Base-by-base conservation (phyloP, 2,797 vertebrate species). In the Staurois parvus region DNA sequence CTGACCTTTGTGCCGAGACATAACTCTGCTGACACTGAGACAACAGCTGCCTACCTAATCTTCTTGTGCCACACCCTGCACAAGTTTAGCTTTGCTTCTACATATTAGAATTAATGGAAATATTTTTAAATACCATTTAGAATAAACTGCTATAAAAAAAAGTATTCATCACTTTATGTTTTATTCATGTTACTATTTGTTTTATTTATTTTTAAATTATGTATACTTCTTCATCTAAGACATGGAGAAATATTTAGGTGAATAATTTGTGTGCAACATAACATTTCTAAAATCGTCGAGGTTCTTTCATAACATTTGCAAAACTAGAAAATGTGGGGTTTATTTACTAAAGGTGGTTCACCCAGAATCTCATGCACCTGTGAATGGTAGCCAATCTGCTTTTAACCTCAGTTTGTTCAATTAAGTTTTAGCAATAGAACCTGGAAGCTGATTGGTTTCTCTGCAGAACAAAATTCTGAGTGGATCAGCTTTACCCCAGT, bases 11-110 rank as follows among this genome's bases (percentile, higher is more conserved):
- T 83, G n/a, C 67, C 30, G 34, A 62, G 68, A 29, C 24, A 74
- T 75, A 4, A 48, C 10, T 28, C 70, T 32, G 24, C 17, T 15
- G n/a, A 32, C 62, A 5, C n/a, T 15, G 72, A 42, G 13, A 30
- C 68, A 82, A 62, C 73, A 72, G 73, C 85, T 85, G 72, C n/a
- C 42, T 40, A 59, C 52, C 40, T 74, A 45, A 79, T 84, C 28
- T 84, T 7, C 24, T 59, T 72, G 8, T 72, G 42, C 52, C 52
- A 24, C 52, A 59, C 52, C 52, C 52, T 59, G n/a, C 6, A 19
- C 19, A 7, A 59, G 52, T 1, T 59, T 12, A 9, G 52, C 21
- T 24, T n/a, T 21, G 7, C 52, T 24, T 59, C 4, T 7, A 59
- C 21, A 13, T 59, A 59, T 59, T 59, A 59, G 52, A 24, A 24